Evolutionary conservation across 2,888 invertebrate species (phyloP).

Genomic region (Leptopilina syphax): DNA sequence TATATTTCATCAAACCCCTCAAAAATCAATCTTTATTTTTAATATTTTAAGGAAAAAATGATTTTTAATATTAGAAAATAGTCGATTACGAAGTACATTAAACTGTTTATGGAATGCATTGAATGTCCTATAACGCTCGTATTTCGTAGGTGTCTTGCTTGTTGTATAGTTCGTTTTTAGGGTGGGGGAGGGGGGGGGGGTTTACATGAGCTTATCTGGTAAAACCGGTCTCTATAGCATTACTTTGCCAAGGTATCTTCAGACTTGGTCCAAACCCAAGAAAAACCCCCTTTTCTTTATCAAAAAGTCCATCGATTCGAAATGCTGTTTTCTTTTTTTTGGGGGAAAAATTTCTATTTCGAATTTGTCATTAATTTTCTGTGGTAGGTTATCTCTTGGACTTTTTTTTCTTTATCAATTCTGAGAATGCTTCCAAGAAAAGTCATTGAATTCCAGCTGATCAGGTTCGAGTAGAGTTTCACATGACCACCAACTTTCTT

Average conservation of each 20-base stretch:
- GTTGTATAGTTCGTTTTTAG: slow-evolving; percentile 3
- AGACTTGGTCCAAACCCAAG: slow-evolving; percentile 45
- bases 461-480: slow-evolving; percentile 25
- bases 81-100: background rate
- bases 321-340: background rate
- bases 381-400: background rate
- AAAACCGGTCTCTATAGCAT: slow-evolving; percentile 68
- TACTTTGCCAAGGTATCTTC: slow-evolving; percentile 54
- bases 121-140: slow-evolving; percentile 14
- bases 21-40: no score
- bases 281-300: slow-evolving; percentile 1
- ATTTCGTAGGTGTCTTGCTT: slow-evolving; percentile 50
- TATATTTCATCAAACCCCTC: no score
- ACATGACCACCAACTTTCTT: slow-evolving; percentile 23
- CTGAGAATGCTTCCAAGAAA: slow-evolving; percentile 17
- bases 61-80: background rate
- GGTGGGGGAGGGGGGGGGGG: slow-evolving; percentile 26
- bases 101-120: slow-evolving; percentile 29
- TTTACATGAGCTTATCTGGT: slow-evolving; percentile 60
- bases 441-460: slow-evolving; percentile 14
- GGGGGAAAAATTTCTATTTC: background rate
- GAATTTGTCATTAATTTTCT: slow-evolving; percentile 3
- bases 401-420: background rate
- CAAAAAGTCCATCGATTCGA: slow-evolving; percentile 26
- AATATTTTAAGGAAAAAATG: no score